A percentile compares a stretch with the other conserved stretches of the same genome.
Conservation (phyloP, 2,797 vertebrate genomes). For the Mus caroli region DNA sequence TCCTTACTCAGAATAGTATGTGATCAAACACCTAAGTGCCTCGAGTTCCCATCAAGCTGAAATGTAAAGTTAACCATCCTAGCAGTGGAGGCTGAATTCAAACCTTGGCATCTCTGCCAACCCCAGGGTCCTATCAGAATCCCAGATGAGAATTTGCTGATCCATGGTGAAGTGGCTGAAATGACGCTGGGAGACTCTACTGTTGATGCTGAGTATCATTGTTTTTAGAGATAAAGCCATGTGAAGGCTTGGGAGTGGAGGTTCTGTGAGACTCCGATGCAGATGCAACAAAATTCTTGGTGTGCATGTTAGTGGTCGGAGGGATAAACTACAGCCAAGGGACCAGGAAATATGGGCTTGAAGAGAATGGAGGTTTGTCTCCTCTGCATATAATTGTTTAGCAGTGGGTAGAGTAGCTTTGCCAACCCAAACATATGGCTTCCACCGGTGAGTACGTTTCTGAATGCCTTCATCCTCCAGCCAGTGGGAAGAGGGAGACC, state of each 20-base stretch:
- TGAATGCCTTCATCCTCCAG: background rate
- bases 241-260: background rate
- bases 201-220: background rate
- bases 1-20: background rate
- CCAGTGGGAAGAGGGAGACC: background rate
- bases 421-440: background rate
- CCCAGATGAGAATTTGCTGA: background rate
- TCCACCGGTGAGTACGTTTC: background rate
- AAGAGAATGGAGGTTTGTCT: background rate
- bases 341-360: background rate
- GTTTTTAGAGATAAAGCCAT: background rate
- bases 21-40: background rate
- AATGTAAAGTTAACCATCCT: background rate
- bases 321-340: background rate
- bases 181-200: background rate
- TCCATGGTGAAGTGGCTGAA: background rate
- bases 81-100: background rate
- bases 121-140: background rate
- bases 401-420: background rate
- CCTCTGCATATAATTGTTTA: background rate
- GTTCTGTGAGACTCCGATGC: background rate
- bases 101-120: background rate
- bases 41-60: background rate
- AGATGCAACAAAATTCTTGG: no score
- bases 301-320: background rate